phyloP scores from a whole-genome alignment of 2,888 invertebrate species.

The Malthinus flaveolus region DNA sequence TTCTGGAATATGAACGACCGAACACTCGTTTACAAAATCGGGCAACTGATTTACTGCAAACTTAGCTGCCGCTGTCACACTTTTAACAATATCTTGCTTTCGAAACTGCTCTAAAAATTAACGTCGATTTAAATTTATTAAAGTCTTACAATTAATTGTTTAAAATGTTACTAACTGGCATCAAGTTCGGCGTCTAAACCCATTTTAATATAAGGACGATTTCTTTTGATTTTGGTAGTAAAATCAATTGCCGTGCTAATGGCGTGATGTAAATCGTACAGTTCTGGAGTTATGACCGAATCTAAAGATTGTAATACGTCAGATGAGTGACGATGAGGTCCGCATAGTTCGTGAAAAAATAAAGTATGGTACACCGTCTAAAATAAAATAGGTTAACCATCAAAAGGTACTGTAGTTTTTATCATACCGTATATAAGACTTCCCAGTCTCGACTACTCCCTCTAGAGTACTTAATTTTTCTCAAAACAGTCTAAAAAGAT shows the following conservation, averaged over 20 bases:
- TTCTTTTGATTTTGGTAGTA: conserved; percentile 62
- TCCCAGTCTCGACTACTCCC: conserved; percentile 71
- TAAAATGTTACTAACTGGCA: conserved; percentile 59
- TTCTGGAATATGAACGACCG: conserved; percentile 72
- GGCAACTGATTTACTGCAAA: conserved; percentile 71
- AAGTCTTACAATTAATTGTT: background rate
- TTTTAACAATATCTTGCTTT: conserved; percentile 69
- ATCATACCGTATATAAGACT: conserved; percentile 67
- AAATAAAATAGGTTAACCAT: conserved; percentile 33
- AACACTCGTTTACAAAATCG: conserved; percentile 66
- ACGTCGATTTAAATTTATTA: background rate
- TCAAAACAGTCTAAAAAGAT: conserved; percentile 61
- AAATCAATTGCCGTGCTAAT: conserved; percentile 76
- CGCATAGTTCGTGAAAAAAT: conserved; percentile 68
- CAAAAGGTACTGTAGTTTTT: background rate
- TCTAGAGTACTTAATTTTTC: conserved; percentile 65
- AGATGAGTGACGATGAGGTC: conserved; percentile 55
- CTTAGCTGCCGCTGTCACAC: conserved; percentile 73
- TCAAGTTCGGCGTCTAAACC: conserved; percentile 79
- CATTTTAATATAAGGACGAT: conserved; percentile 72
- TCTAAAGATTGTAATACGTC: conserved; percentile 60
- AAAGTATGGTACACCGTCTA: conserved; percentile 73
- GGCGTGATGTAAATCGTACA: conserved; percentile 65
- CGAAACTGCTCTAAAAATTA: conserved; percentile 66
- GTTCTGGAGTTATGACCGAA: conserved; percentile 57